Evolutionary conservation across 2,797 vertebrate species (phyloP), one percentile per base, ranked within the genome.

Genomic region (Harpagifer antarcticus): DNA sequence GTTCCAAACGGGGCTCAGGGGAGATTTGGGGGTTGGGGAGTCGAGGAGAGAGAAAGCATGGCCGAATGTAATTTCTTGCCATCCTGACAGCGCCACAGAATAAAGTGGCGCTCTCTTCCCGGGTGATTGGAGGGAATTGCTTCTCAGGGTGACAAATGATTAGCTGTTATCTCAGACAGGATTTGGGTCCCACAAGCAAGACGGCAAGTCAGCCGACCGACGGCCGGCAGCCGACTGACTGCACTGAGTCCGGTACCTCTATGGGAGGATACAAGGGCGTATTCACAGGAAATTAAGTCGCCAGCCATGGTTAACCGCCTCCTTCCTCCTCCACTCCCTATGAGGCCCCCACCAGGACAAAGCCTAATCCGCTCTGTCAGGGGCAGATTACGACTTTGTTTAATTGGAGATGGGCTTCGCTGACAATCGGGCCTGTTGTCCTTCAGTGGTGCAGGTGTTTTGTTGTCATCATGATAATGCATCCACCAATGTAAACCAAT

Each of bases 61-160:
- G 95, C 95, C 92, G 94, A 96, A 97, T 97, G 96, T 96, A 97
- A 97, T 98, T 97, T 97, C 96, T 91, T 93, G 94, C 95, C 95
- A 92, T 96, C 96, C 86, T 97, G 97, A 97, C 96, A 97, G 96
- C 95, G 92, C 93, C 87, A 92, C 79, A 82, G 97, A 96, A 97
- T 96, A 96, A 96, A 97, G 95, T 94, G 95, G 94, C 91, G 92
- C 95, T 94, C 82, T 96, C 96, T 95, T 96, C 95, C 95, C 89
- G 94, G 96, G 94, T 95, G 96, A 97, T 97, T 96, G 96, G 96
- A 94, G 96, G 96, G 97, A 97, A 98, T 98, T 97, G 96, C 97
- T 97, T 98, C 96, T 97, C 94, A 92, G 93, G 95, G 96, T 97
- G 96, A 97, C 96, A 96, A 97, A 98, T 97, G 97, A 99, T 99